phyloP scores from a whole-genome alignment of 2,797 vertebrate genomes.

The Bryconaethiops microstoma region DNA sequence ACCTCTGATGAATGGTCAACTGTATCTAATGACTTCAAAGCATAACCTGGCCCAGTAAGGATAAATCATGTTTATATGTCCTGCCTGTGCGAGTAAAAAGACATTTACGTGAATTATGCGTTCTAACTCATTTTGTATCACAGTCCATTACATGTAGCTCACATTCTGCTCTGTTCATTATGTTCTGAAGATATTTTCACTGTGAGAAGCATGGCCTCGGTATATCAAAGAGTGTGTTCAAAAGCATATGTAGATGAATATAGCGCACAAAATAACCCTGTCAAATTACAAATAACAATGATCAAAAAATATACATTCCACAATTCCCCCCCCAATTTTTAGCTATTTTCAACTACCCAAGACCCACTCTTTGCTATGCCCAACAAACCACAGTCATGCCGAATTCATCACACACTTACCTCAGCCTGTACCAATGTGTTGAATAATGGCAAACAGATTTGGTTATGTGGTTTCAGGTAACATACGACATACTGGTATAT shows the following conservation, averaged over 20 bases:
- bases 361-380: too few species aligned
- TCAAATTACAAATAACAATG: too few species aligned
- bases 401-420: background rate
- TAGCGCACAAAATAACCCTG: background rate
- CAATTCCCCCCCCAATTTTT: too few species aligned
- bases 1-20: conserved; percentile 36
- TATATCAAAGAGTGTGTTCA: background rate
- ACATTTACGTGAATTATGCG: conserved; percentile 35
- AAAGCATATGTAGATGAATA: background rate
- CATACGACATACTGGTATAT: background rate
- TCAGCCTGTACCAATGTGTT: too few species aligned
- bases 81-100: conserved; percentile 30
- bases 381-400: too few species aligned
- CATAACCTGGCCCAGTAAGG: conserved; percentile 16
- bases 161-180: conserved; percentile 7
- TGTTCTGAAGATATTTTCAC: background rate
- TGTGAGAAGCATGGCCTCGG: background rate
- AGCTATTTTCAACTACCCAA: too few species aligned
- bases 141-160: background rate
- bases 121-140: conserved; percentile 33
- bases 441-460: background rate
- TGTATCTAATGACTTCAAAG: conserved; percentile 43
- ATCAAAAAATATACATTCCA: too few species aligned
- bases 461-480: background rate
- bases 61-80: conserved; percentile 38